Base-by-base conservation (phyloP, 1,140 invertebrate species). In the Drosophila pseudoobscura region DNA sequence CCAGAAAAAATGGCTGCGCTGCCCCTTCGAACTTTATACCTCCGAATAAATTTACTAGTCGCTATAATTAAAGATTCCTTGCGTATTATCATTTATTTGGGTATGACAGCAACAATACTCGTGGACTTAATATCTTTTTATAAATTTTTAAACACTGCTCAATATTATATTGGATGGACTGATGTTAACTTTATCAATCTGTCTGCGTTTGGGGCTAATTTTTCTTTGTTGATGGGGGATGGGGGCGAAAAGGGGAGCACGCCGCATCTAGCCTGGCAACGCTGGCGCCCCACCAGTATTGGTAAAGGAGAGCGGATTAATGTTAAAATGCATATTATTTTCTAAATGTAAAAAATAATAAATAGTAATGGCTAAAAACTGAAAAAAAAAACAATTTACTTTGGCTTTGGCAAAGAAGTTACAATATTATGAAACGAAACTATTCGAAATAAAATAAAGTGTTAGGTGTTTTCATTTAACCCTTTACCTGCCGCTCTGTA, bases 41-140 rank as follows among this genome's bases (percentile, higher is more conserved):
- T 26, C 29, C 29, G 29, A 31, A 31, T 31, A 4, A 39, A 11
- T 39, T 39, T 39, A 39, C 35, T 4, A 39, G 9, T 39, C 31
- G 39, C 39, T 41, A 29, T 29, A 22, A 47, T 35, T 13, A n/a
- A 9, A 17, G 7, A n/a, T 44, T 47, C 29, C 65, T 35, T 20
- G 17, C 6, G 35, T 31, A 55, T n/a, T 69, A 31, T 31, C 65
- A 69, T 69, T 69, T 69, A 69, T 31, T 69, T 69, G 51, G 50
- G 51, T 69, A 26, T 43, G 35, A 39, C 17, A 15, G 5, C 2
- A 24, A 20, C 44, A 26, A 49, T 11, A 41, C 55, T 22, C 49
- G 56, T 43, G 3, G 56, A 56, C 31, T n/a, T 26, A 5, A 26
- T 26, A 26, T 26, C 3, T 5, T 26, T 26, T 5, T 26, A 26